Percentiles rank a stretch among this genome's conserved stretches.
Evolutionary conservation across 2,113 vertebrate genomes (phyloP).

Genomic region (Irena cyanogastra): DNA sequence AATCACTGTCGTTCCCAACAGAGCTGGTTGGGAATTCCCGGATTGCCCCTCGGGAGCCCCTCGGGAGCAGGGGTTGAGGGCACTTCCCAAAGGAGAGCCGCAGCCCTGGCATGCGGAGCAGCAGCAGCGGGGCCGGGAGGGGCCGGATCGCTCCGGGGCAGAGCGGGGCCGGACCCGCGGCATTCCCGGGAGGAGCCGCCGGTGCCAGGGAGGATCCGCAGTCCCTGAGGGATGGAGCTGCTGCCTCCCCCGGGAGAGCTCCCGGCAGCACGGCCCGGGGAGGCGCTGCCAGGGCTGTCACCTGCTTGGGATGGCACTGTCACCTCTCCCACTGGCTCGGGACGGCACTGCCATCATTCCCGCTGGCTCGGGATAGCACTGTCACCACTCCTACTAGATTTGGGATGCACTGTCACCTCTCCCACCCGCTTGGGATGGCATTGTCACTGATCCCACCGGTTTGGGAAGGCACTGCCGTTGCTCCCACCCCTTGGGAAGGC

Average conservation of each 20-base stretch:
- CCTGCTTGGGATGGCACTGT: background rate
- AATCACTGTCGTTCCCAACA: accelerated
- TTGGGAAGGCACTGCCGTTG: background rate
- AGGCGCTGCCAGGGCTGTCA: background rate
- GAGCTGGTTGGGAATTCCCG: accelerated
- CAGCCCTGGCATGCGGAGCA: background rate
- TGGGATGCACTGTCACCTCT: background rate
- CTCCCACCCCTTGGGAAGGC: background rate
- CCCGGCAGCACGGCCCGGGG: accelerated
- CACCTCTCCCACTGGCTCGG: background rate
- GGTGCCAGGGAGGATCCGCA: background rate
- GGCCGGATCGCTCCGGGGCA: background rate
- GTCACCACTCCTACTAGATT: too few relatives aligned
- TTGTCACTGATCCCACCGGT: background rate
- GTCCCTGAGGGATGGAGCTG: background rate
- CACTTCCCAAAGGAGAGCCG: accelerated
- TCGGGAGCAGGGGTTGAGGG: background rate
- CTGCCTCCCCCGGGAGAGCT: background rate
- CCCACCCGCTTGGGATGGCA: too few relatives aligned
- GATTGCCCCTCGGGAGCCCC: background rate
- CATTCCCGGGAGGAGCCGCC: background rate
- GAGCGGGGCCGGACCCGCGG: background rate
- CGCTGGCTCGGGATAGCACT: background rate
- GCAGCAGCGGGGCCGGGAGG: background rate
- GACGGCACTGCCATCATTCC: background rate